phyloP scores from a whole-genome alignment of 2,888 invertebrate species.

The Teleogryllus oceanicus region DNA sequence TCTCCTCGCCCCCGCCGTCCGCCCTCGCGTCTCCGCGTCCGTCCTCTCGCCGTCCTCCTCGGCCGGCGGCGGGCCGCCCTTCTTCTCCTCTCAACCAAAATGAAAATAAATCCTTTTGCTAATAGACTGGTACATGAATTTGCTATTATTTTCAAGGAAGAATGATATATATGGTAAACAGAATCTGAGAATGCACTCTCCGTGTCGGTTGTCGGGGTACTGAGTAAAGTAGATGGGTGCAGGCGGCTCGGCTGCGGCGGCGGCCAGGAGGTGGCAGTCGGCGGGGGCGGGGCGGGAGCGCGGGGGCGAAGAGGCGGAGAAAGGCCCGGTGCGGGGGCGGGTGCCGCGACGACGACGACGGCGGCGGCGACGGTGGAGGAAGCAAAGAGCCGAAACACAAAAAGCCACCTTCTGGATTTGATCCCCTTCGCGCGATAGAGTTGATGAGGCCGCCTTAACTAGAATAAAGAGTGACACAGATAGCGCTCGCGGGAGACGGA shows the following conservation, averaged over 20 bases:
- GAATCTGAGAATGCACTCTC: slow-evolving; percentile 51
- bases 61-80: slow-evolving; percentile 26
- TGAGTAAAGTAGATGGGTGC: slow-evolving; percentile 34
- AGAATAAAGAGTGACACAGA: slow-evolving; percentile 34
- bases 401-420: slow-evolving; percentile 38
- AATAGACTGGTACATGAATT: slow-evolving; percentile 56
- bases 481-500: slow-evolving; percentile 25
- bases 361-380: slow-evolving; percentile 29
- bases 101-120: slow-evolving; percentile 57
- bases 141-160: slow-evolving; percentile 55
- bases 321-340: slow-evolving; percentile 38
- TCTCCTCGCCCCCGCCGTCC: slow-evolving; percentile 23
- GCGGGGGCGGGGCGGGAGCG: slow-evolving; percentile 41
- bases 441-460: slow-evolving; percentile 30
- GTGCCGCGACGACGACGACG: slow-evolving; percentile 43
- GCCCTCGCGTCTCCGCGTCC: background rate
- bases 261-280: slow-evolving; percentile 40
- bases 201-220: slow-evolving; percentile 36
- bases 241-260: background rate
- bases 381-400: slow-evolving; percentile 33
- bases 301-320: slow-evolving; percentile 25
- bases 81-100: slow-evolving; percentile 43
- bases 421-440: slow-evolving; percentile 27
- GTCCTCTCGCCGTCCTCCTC: slow-evolving; percentile 24
- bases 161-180: slow-evolving; percentile 52